Evolutionary conservation across 2,888 invertebrate genomes (phyloP).

Genomic region (Zaprionus lineosus): DNA sequence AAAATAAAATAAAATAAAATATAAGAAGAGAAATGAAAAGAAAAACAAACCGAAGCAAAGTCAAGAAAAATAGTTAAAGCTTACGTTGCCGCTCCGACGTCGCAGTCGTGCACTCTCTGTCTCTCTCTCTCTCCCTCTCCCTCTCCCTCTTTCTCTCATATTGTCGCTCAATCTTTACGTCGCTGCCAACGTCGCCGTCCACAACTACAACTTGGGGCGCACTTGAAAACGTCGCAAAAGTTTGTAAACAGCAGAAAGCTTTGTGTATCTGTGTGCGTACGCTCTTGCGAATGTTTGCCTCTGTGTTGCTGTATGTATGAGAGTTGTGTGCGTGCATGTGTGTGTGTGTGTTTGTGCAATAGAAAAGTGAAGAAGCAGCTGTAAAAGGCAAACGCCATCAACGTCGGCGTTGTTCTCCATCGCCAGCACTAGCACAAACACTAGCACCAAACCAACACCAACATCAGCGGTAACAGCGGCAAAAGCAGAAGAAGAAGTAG

Average conservation of each 20-base stretch:
- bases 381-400: constrained; percentile 41
- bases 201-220: constrained; percentile 54
- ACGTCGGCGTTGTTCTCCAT: constrained; percentile 26
- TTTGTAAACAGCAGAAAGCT: constrained; percentile 73
- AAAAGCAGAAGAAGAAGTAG: constrained; percentile 5
- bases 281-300: constrained; percentile 19
- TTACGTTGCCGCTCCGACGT: constrained; percentile 52
- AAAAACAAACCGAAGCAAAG: constrained; percentile 35
- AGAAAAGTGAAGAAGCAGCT: constrained; percentile 53
- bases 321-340: constrained; percentile 19
- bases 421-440: constrained; percentile 7
- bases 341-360: constrained; percentile 56
- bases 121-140: constrained; percentile 17
- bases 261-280: constrained; percentile 45
- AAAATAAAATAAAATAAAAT: constrained; percentile 10
- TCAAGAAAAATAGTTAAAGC: constrained; percentile 76
- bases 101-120: constrained; percentile 38
- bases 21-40: constrained; percentile 6
- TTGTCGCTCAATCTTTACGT: no score
- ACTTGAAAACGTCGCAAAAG: constrained; percentile 78
- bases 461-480: constrained; percentile 5
- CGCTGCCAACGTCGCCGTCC: constrained; percentile 37
- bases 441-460: no score
- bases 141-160: constrained; percentile 18
- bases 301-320: constrained; percentile 24